Conservation (phyloP, 1,140 invertebrate genomes). For the Teleogryllus occipitalis region DNA sequence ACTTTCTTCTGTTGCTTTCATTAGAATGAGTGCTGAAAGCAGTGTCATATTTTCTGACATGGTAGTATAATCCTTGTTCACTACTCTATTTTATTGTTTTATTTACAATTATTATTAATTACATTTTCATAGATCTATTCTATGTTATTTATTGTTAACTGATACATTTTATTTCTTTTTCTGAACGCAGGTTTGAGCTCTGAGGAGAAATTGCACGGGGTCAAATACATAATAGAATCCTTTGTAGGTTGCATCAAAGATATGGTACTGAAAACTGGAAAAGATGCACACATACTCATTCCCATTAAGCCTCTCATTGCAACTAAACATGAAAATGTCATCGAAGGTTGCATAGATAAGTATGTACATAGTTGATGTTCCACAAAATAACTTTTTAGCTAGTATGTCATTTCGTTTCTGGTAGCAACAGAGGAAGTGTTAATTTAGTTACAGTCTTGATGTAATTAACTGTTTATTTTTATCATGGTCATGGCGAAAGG, state of each 20-base stretch:
- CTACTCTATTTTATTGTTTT: background rate
- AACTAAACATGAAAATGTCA: conserved; percentile 76
- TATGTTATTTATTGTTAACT: no score
- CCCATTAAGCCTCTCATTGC: conserved; percentile 71
- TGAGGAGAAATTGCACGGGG: conserved; percentile 73
- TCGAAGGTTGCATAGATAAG: conserved; percentile 74
- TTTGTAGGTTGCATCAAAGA: conserved; percentile 86
- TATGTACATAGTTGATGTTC: conserved; percentile 28
- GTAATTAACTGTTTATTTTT: no score
- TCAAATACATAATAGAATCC: conserved; percentile 84
- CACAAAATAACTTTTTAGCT: no score
- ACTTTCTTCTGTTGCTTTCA: no score
- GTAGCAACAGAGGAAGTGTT: no score
- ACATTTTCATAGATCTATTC: no score
- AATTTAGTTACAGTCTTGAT: no score
- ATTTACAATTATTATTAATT: background rate
- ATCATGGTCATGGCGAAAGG: no score
- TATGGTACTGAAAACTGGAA: conserved; percentile 71
- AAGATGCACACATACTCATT: conserved; percentile 68
- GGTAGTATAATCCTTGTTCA: background rate
- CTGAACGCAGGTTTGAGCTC: conserved; percentile 60
- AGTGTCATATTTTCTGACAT: no score
- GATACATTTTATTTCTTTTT: no score
- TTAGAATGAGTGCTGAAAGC: no score
- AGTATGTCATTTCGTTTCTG: no score